These are phyloP conservation scores for Bubo scandiacus DNA, from an alignment of 2,113 vertebrate genomes.

Conservation along the genomic window DNA sequence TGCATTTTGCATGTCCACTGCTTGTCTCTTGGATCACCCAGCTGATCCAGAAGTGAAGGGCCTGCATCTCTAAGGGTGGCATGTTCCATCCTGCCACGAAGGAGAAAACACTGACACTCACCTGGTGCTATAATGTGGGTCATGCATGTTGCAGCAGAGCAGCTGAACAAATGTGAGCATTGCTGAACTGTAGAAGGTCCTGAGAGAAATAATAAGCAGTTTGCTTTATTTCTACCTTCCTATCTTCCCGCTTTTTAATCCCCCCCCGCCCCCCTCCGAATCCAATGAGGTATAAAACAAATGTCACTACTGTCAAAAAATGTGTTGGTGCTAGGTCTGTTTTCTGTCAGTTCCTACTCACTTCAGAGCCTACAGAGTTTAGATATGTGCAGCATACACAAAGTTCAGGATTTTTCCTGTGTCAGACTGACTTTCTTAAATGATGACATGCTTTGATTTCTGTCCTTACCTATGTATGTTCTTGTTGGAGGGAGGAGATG, in stretches of 20 bases:
- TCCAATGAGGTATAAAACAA: not conserved
- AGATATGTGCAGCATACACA: rapidly evolving
- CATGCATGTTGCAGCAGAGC: not conserved
- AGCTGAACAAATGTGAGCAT: not conserved
- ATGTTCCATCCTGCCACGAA: not conserved
- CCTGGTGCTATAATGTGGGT: not conserved
- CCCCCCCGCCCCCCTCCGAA: not conserved
- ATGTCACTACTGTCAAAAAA: not conserved
- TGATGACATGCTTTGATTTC: not conserved
- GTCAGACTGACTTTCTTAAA: not conserved
- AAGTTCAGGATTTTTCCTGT: not conserved
- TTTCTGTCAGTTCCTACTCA: not conserved
- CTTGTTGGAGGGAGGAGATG: not conserved
- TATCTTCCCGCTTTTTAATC: not conserved
- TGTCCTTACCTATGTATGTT: not conserved
- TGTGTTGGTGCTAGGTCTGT: not conserved
- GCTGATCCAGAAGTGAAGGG: not conserved
- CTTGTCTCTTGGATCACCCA: not conserved
- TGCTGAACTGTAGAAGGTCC: not conserved
- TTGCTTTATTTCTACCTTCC: not conserved
- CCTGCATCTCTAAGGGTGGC: not conserved
- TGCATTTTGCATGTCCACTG: not conserved
- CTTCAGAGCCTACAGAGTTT: not conserved
- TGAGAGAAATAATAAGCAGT: not conserved
- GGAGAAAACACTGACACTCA: not conserved